These are phyloP conservation scores for Crotalus horridus DNA, from an alignment of 2,113 vertebrate species.

Conservation along the genomic window DNA sequence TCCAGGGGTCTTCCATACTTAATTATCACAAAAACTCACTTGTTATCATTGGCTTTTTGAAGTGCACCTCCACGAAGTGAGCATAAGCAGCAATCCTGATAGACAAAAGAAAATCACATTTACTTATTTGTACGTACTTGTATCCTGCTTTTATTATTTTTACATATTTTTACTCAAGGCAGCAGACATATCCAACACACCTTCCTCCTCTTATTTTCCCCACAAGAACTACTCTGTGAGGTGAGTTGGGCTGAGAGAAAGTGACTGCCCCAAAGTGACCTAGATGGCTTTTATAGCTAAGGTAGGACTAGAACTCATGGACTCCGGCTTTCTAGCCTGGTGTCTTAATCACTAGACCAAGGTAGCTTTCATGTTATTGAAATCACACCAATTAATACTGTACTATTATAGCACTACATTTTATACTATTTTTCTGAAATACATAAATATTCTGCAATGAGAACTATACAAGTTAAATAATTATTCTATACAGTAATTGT, in stretches of 20 bases:
- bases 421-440: not conserved
- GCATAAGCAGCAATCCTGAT: conserved; percentile 94
- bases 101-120: not conserved
- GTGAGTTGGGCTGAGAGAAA: not conserved
- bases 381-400: not conserved
- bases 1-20: not conserved
- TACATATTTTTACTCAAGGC: not conserved
- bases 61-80: conserved; percentile 91
- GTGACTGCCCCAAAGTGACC: not conserved
- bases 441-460: not conserved
- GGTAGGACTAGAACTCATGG: too few relatives aligned
- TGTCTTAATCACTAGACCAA: too few relatives aligned
- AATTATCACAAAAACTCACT: conserved; percentile 72
- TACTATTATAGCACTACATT: not conserved
- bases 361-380: not conserved
- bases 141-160: not conserved
- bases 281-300: not conserved
- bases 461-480: not conserved
- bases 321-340: too few relatives aligned
- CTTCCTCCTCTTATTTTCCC: not conserved
- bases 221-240: not conserved
- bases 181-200: not conserved
- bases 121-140: not conserved
- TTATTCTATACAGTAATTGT: not conserved
- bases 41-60: conserved; percentile 93